phyloP scores from a whole-genome alignment of 2,888 invertebrate genomes.

The Drosophila imparisetae region DNA sequence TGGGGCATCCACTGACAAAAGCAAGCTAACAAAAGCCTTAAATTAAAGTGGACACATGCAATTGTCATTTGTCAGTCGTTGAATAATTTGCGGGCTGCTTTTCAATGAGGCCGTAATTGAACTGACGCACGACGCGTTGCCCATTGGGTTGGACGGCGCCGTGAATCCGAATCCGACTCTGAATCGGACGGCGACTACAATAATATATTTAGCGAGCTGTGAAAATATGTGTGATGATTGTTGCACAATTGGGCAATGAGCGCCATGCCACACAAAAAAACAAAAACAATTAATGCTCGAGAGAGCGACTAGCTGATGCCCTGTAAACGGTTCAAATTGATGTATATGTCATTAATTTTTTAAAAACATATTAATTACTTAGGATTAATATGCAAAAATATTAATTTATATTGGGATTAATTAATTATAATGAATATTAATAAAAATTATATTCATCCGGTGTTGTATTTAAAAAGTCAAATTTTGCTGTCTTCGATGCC shows the following conservation, averaged over 20 bases:
- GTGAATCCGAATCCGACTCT: conserved; percentile 4
- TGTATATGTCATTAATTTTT: neutral
- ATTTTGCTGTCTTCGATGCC: neutral
- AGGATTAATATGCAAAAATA: neutral
- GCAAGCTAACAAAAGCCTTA: conserved; percentile 35
- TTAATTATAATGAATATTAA: neutral
- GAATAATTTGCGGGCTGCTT: conserved; percentile 51
- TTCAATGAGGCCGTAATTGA: conserved; percentile 64
- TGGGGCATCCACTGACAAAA: conserved; percentile 4
- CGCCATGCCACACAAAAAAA: conserved; percentile 13
- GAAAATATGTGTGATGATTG: conserved; percentile 22
- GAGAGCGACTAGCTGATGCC: neutral
- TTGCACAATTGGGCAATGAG: conserved; percentile 18
- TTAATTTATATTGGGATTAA: neutral
- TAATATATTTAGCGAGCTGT: conserved; percentile 42
- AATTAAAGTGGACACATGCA: conserved; percentile 49
- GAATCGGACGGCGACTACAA: neutral
- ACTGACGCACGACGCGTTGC: conserved; percentile 60
- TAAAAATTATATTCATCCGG: neutral
- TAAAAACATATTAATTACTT: neutral
- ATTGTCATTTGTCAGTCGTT: conserved; percentile 22
- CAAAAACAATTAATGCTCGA: neutral
- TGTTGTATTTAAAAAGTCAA: neutral
- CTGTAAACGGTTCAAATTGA: neutral
- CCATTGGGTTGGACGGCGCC: conserved; percentile 30